Percentiles rank a stretch among this genome's conserved stretches.
phyloP scores from a whole-genome alignment of 2,113 vertebrate genomes.

The Chlorodrepanis virens region DNA sequence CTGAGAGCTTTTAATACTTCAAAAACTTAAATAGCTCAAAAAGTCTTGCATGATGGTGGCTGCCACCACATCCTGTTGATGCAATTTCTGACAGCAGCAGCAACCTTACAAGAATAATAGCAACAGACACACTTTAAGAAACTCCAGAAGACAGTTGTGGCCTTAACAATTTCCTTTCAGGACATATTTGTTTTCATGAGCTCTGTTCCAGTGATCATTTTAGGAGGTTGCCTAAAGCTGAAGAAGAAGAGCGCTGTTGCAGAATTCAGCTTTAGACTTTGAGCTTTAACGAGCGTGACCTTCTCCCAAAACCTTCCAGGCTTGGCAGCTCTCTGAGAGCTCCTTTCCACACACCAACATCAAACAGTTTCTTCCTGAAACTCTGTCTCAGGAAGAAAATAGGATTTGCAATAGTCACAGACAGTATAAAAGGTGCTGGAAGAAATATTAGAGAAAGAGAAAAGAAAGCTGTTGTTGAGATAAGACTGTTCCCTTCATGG shows the following conservation, averaged over 20 bases:
- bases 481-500: neutral
- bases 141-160: neutral
- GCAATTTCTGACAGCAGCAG: neutral
- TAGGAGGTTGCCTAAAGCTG: neutral
- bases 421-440: neutral
- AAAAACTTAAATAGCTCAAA: neutral
- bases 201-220: neutral
- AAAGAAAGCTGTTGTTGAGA: neutral
- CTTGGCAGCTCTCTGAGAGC: neutral
- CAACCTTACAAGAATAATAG: neutral
- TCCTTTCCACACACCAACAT: neutral
- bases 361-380: neutral
- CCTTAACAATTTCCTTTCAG: neutral
- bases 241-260: neutral
- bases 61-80: neutral
- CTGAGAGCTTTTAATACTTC: neutral
- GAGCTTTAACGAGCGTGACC: neutral
- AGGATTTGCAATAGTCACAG: neutral
- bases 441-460: constrained; percentile 1
- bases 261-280: neutral
- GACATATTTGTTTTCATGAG: neutral
- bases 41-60: too few relatives aligned
- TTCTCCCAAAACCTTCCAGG: neutral
- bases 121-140: neutral
- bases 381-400: neutral